Conservation (phyloP, 2,113 vertebrate species). For the Pampusana beccarii region DNA sequence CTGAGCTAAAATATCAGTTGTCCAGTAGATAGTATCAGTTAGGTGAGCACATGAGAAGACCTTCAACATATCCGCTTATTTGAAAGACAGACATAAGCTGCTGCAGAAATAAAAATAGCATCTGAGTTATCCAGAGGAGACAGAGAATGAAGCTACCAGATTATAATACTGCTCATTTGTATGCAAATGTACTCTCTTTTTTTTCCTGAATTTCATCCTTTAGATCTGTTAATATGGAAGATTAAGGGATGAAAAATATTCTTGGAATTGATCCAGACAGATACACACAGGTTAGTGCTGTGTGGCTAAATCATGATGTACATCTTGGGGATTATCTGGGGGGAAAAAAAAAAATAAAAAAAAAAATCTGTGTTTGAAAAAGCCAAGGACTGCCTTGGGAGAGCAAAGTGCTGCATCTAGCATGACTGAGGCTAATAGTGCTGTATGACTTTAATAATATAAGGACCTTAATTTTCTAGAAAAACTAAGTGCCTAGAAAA, state of each 20-base stretch:
- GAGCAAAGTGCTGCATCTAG: accelerated
- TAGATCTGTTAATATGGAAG: neutral
- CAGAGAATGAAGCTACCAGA: neutral
- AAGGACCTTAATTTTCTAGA: neutral
- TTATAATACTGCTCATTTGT: conserved; percentile 33
- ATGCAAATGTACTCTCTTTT: conserved; percentile 12
- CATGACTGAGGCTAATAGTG: neutral
- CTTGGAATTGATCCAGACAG: neutral
- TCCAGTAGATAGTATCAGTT: neutral
- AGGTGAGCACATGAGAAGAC: neutral
- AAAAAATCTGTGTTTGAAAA: neutral
- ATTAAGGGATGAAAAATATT: neutral
- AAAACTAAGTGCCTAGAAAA: neutral
- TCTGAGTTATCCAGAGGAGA: conserved; percentile 9
- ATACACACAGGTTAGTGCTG: neutral
- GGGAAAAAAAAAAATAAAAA: neutral
- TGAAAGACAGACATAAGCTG: conserved; percentile 21
- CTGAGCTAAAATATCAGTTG: neutral
- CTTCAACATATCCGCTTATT: neutral
- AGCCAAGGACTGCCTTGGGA: neutral
- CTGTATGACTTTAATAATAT: neutral
- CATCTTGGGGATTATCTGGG: neutral
- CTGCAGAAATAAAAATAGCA: conserved; percentile 45
- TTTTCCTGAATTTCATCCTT: conserved; percentile 28
- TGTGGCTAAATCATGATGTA: neutral